Conservation (phyloP, 2,797 vertebrate species). For the Arctocebus calabarensis region DNA sequence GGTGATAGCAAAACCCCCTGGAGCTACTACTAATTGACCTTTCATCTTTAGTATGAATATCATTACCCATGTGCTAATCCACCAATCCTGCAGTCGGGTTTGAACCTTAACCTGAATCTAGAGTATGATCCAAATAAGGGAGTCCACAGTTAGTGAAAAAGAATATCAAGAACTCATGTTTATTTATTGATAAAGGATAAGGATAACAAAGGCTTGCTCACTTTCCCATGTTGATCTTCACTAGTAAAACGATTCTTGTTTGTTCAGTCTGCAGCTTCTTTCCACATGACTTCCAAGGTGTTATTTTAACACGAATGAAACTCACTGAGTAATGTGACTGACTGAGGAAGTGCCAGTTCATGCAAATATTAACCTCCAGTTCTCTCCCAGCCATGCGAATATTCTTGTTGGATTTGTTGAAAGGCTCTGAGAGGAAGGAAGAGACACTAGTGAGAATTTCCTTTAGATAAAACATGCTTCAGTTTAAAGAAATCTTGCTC, state of each 20-base stretch:
- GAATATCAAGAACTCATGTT: conserved; percentile 39
- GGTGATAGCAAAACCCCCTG: background rate
- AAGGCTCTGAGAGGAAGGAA: conserved; percentile 88
- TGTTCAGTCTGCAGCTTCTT: conserved; percentile 82
- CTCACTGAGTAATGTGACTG: conserved; percentile 69
- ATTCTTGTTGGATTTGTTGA: conserved; percentile 80
- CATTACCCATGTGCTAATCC: background rate
- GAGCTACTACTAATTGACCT: background rate
- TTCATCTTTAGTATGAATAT: background rate
- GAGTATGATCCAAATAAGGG: background rate
- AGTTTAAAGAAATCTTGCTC: conserved; percentile 84
- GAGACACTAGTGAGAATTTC: conserved; percentile 87
- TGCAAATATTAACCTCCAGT: conserved; percentile 78
- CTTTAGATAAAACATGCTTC: conserved; percentile 85
- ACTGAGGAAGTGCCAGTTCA: conserved; percentile 67
- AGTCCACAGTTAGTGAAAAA: conserved; percentile 17
- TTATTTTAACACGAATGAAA: conserved; percentile 81
- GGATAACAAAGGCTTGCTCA: conserved; percentile 63
- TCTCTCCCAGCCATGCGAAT: conserved; percentile 78
- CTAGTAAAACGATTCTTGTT: conserved; percentile 75
- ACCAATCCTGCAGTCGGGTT: conserved; percentile 9
- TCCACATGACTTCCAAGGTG: conserved; percentile 79
- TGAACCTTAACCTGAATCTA: background rate
- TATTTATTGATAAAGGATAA: conserved; percentile 62
- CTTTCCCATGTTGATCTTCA: conserved; percentile 66